These are phyloP conservation scores for Thymallus thymallus DNA, from an alignment of 2,113 vertebrate genomes.

Conservation along the genomic window DNA sequence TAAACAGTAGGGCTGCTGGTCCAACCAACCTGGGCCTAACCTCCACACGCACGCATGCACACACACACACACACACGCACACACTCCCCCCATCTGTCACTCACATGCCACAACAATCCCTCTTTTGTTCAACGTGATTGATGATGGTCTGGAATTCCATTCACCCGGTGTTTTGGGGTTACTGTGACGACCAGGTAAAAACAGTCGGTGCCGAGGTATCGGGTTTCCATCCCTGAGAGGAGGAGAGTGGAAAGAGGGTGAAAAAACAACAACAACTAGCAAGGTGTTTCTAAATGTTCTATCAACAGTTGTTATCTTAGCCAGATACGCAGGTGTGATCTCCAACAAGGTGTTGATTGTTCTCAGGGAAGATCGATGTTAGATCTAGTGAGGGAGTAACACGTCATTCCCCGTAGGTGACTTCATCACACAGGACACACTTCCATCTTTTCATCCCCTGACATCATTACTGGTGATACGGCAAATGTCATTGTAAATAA, in stretches of 20 bases:
- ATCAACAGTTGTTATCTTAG: slow-evolving; percentile 67
- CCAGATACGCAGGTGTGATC: slow-evolving; percentile 63
- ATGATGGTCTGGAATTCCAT: slow-evolving; percentile 77
- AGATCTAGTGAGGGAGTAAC: slow-evolving; percentile 25
- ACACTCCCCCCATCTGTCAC: slow-evolving; percentile 14
- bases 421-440: background rate
- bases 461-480: background rate
- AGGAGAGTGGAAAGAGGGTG: background rate
- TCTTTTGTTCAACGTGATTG: slow-evolving; percentile 74
- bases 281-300: slow-evolving; percentile 64
- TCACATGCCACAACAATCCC: slow-evolving; percentile 63
- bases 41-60: no score
- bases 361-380: slow-evolving; percentile 50
- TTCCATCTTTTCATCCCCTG: background rate
- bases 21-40: background rate
- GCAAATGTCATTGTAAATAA: no score
- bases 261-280: slow-evolving; percentile 33
- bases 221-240: slow-evolving; percentile 67
- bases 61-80: background rate
- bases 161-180: slow-evolving; percentile 73
- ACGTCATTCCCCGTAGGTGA: background rate
- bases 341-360: slow-evolving; percentile 51
- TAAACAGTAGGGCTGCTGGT: slow-evolving; percentile 1
- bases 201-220: slow-evolving; percentile 62
- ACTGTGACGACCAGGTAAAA: slow-evolving; percentile 78